Percentiles rank a stretch among this genome's conserved stretches.
These are phyloP conservation scores for Holacanthus passer DNA, from an alignment of 2,113 vertebrate species.

Conservation along the genomic window DNA sequence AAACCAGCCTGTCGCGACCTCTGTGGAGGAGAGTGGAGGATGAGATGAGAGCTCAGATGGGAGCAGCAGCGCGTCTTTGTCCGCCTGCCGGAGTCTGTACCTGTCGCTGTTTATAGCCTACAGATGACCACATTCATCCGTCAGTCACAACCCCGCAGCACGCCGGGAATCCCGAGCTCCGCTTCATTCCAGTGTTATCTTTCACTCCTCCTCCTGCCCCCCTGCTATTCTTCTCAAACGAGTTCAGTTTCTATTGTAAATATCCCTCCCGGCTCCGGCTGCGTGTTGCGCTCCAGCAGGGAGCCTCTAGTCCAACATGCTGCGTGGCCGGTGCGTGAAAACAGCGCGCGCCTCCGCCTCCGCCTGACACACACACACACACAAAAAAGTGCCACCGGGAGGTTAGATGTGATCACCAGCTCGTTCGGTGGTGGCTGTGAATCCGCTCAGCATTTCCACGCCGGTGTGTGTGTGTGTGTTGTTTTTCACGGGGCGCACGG, in stretches of 20 bases:
- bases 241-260: slow-evolving; percentile 76
- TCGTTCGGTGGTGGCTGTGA: slow-evolving; percentile 33
- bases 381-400: slow-evolving; percentile 41
- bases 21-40: slow-evolving; percentile 12
- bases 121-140: slow-evolving; percentile 80
- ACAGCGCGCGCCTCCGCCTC: slow-evolving; percentile 1
- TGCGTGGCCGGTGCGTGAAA: slow-evolving; percentile 51
- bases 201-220: slow-evolving; percentile 60
- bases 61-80: slow-evolving; percentile 65
- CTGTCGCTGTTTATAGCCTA: slow-evolving; percentile 76
- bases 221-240: slow-evolving; percentile 58
- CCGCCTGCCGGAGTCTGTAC: slow-evolving; percentile 60
- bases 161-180: slow-evolving; percentile 71
- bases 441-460: slow-evolving; percentile 57
- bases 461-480: slow-evolving; percentile 48
- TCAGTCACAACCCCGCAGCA: slow-evolving; percentile 78
- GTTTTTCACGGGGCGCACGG: too few relatives aligned
- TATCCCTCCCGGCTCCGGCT: slow-evolving; percentile 70
- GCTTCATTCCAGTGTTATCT: slow-evolving; percentile 78
- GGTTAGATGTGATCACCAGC: slow-evolving; percentile 33
- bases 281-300: slow-evolving; percentile 64
- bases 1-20: slow-evolving; percentile 27
- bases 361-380: slow-evolving; percentile 13
- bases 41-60: too few relatives aligned
- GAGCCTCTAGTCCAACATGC: slow-evolving; percentile 68